These are phyloP conservation scores for Acrobeloides nanus DNA, from an alignment of 2,888 invertebrate species.

Conservation along the genomic window DNA sequence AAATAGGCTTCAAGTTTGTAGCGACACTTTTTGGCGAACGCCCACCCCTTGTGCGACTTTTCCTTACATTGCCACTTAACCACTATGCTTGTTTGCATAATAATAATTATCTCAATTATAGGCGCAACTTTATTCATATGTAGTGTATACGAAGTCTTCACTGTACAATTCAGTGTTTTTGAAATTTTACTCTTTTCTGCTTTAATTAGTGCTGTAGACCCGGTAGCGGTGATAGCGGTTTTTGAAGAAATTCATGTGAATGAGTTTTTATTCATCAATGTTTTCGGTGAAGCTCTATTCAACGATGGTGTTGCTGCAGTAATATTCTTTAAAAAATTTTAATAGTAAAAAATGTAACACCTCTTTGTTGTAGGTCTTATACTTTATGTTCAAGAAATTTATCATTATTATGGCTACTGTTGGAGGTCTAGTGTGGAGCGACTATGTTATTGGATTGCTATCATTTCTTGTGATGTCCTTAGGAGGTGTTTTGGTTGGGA, in stretches of 20 bases:
- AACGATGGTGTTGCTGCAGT: conserved; percentile 92
- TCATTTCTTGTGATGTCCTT: conserved; percentile 25
- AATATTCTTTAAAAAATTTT: neutral
- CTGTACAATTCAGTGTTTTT: conserved; percentile 6
- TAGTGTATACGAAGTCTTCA: conserved; percentile 8
- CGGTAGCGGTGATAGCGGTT: conserved; percentile 25
- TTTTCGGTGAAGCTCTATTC: conserved; percentile 81
- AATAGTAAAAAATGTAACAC: neutral
- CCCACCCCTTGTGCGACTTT: too few species aligned
- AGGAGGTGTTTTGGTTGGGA: conserved; percentile 25
- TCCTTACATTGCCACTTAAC: too few species aligned
- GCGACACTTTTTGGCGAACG: too few species aligned
- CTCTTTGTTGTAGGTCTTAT: neutral
- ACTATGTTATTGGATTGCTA: conserved; percentile 15
- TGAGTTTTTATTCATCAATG: conserved; percentile 68
- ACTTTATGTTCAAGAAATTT: conserved; percentile 23
- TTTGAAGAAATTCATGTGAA: conserved; percentile 27
- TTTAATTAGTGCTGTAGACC: conserved; percentile 26
- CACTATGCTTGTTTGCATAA: too few species aligned
- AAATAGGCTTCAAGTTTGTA: too few species aligned
- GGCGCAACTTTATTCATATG: conserved; percentile 13
- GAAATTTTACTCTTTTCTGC: conserved; percentile 21
- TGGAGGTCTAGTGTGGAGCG: too few species aligned
- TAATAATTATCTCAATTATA: too few species aligned
- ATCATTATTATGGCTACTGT: conserved; percentile 27